Base-by-base conservation (phyloP, 35 echinoderm and acorn worm species). In the Strongylocentrotus purpuratus region DNA sequence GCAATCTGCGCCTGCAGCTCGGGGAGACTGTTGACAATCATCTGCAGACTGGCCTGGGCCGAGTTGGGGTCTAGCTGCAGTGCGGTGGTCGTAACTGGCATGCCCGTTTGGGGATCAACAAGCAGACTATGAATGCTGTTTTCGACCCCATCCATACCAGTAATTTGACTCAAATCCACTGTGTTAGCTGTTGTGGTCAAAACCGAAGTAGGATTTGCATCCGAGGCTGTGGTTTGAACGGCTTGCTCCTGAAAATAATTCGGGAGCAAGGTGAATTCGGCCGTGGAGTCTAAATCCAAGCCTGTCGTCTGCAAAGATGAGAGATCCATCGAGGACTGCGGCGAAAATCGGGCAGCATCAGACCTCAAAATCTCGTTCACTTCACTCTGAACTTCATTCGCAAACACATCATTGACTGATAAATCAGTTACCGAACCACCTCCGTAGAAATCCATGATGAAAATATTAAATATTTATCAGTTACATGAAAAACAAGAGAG, bases 391-490 rank as follows among this genome's bases (percentile, higher is more conserved):
- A 99, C 97, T 95, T 99, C 98, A 55, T 94, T 94, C 46, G 97
- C 97, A 86, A 99, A 99, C n/a, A 99, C 96, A 95, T 99, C 98
- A 12, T 94, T 86, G 71, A 99, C 97, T 18, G 97, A 98, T 85
- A 98, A 95, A 31, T 98, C 97, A 32, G 92, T 94, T 55, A 95
- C 92, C 46, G 96, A 93, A 33, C 94, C 92, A 45, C 85, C 96
- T 91, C 97, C 96, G 41, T 95, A 96, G 86, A 96, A 99, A 47
- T 99, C 98, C 96, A 99, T 99, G 41, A 65, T 94, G 33, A 85
- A 58, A 46, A 45, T 46, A 25, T 25, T 12, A n/a, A 65, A 28
- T 55, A 94, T n/a, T 59, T 18, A 48, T 52, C 2, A 96, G 48
- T n/a, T 86, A 59, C 52, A 65, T 85, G 88, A 33, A 86, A 33